Evolutionary conservation across 2,888 invertebrate genomes (phyloP).

Genomic region (Orthosia gothica): DNA sequence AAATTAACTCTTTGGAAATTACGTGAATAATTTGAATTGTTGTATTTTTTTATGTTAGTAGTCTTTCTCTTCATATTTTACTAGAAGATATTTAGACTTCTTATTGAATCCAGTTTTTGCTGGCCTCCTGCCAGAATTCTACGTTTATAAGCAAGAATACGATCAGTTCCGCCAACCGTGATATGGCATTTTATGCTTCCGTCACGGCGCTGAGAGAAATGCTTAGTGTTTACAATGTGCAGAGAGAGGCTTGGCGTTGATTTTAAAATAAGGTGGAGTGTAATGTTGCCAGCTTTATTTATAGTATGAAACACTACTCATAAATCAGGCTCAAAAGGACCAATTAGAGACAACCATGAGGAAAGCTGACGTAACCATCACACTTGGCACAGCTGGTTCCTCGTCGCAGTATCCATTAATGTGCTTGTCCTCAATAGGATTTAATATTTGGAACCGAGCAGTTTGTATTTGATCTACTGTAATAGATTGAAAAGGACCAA

Average conservation of each 20-base stretch:
- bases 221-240: constrained; percentile 45
- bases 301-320: no score
- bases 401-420: neutral
- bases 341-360: neutral
- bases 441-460: neutral
- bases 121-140: constrained; percentile 49
- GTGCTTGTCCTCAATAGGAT: neutral
- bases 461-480: no score
- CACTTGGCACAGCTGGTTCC: neutral
- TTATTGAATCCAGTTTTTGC: constrained; percentile 54
- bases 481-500: no score
- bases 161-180: constrained; percentile 53
- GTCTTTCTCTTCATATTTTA: constrained; percentile 27
- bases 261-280: neutral
- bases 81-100: constrained; percentile 34
- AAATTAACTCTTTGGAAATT: constrained; percentile 47
- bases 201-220: constrained; percentile 50
- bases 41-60: neutral
- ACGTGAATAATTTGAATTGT: constrained; percentile 42
- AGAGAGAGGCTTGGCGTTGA: neutral
- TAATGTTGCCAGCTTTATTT: neutral
- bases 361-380: neutral
- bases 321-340: no score
- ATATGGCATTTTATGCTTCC: constrained; percentile 60
- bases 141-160: constrained; percentile 58